phyloP scores from a whole-genome alignment of 2,113 vertebrate genomes.

The Apodemus speciosus region DNA sequence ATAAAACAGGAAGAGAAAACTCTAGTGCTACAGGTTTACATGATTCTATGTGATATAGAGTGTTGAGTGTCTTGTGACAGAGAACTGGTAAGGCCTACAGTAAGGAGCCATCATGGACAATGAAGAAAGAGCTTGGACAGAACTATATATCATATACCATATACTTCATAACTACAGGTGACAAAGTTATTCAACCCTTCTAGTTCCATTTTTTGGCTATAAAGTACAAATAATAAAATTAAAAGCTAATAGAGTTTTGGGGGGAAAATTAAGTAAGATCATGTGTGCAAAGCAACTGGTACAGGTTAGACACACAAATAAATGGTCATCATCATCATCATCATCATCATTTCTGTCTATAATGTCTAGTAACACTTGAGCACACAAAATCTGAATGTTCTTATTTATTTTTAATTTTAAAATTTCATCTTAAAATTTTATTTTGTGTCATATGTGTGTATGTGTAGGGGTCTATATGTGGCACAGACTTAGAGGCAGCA shows the following conservation, averaged over 20 bases:
- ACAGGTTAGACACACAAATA: background rate
- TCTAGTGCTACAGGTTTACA: background rate
- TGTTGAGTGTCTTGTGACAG: background rate
- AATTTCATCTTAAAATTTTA: background rate
- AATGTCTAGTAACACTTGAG: slow-evolving; percentile 3
- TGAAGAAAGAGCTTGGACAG: background rate
- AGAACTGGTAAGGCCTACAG: background rate
- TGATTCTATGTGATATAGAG: background rate
- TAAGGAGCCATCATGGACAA: background rate
- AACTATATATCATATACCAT: background rate
- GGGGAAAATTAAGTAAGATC: slow-evolving; percentile 27
- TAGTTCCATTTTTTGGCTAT: slow-evolving; percentile 26
- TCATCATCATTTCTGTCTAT: background rate
- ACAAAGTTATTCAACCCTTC: background rate
- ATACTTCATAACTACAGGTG: background rate
- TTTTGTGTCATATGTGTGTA: background rate
- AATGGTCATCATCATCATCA: background rate
- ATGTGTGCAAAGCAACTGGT: background rate
- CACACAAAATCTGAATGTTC: slow-evolving; percentile 32
- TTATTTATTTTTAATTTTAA: slow-evolving; percentile 22
- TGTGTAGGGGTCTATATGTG: background rate
- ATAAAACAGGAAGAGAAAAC: slow-evolving; percentile 58
- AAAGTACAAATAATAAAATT: slow-evolving; percentile 37
- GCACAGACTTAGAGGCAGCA: background rate
- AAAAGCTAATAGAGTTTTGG: slow-evolving; percentile 20